These are phyloP conservation scores for Furnarius figulus DNA, from an alignment of 2,113 vertebrate species.

Conservation along the genomic window DNA sequence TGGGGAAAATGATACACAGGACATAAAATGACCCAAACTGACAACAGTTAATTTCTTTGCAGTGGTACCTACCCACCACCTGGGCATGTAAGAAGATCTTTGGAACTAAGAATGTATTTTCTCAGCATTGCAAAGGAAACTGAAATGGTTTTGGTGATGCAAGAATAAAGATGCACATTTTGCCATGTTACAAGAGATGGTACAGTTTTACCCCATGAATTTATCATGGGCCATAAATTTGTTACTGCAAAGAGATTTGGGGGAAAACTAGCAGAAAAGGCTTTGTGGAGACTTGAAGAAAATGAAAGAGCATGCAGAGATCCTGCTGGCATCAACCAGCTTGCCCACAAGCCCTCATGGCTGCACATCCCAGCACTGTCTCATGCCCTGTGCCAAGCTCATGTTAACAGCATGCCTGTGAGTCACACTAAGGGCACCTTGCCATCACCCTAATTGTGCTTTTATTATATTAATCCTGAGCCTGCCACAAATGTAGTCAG, in stretches of 20 bases:
- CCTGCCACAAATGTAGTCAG: background rate
- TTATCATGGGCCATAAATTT: background rate
- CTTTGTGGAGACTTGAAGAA: background rate
- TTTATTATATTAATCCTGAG: background rate
- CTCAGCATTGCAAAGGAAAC: background rate
- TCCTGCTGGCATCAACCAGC: background rate
- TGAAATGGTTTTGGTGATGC: background rate
- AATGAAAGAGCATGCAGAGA: background rate
- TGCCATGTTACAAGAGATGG: background rate
- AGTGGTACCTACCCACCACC: background rate
- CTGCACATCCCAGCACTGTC: background rate
- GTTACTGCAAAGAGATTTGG: background rate
- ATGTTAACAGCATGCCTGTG: accelerated
- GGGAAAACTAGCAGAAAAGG: background rate
- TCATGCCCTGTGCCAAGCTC: accelerated
- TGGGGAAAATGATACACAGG: background rate
- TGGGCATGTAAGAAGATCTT: background rate
- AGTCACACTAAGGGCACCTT: background rate
- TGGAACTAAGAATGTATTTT: background rate
- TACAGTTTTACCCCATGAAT: background rate
- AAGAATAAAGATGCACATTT: background rate
- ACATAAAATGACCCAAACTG: background rate
- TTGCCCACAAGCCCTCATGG: background rate
- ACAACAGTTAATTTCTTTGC: background rate
- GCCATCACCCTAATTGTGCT: background rate